Evolutionary conservation across 1,140 invertebrate species (phyloP).

Genomic region (Ptiloglossa arizonensis): DNA sequence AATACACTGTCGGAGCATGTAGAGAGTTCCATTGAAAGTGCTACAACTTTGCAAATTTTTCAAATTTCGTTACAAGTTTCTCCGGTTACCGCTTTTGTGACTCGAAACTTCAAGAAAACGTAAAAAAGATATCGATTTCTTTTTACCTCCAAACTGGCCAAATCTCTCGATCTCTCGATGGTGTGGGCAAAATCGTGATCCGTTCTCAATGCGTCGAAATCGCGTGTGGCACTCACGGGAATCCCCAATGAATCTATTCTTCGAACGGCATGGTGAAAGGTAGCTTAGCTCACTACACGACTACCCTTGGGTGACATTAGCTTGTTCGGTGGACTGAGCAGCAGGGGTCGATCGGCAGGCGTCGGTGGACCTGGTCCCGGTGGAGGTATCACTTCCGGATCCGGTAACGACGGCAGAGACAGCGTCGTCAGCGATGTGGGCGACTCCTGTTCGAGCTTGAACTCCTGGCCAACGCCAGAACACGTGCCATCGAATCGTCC

Average conservation of each 20-base stretch:
- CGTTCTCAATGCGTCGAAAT: background rate
- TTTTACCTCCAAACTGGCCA: too few relatives aligned
- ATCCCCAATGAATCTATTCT: background rate
- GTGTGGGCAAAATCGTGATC: background rate
- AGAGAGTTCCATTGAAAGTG: too few relatives aligned
- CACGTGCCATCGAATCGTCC: conserved; percentile 72
- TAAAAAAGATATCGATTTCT: too few relatives aligned
- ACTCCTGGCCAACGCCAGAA: conserved; percentile 78
- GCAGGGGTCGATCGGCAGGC: conserved; percentile 69
- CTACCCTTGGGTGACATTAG: conserved; percentile 75
- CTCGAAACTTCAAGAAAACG: too few relatives aligned
- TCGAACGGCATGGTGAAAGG: conserved; percentile 55
- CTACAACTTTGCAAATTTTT: too few relatives aligned
- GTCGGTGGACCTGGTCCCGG: conserved; percentile 59
- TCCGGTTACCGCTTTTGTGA: too few relatives aligned
- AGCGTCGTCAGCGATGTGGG: conserved; percentile 77
- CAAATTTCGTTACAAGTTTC: too few relatives aligned
- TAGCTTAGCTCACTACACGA: conserved; percentile 71
- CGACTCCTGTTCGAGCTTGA: conserved; percentile 77
- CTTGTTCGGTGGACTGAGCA: conserved; percentile 79
- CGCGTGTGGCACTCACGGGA: too few relatives aligned
- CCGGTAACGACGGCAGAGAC: conserved; percentile 71
- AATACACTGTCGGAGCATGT: too few relatives aligned
- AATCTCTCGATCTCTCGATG: too few relatives aligned
- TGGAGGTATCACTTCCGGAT: conserved; percentile 49